These are phyloP conservation scores for Columbina picui DNA, from an alignment of 2,113 vertebrate genomes.

Conservation along the genomic window DNA sequence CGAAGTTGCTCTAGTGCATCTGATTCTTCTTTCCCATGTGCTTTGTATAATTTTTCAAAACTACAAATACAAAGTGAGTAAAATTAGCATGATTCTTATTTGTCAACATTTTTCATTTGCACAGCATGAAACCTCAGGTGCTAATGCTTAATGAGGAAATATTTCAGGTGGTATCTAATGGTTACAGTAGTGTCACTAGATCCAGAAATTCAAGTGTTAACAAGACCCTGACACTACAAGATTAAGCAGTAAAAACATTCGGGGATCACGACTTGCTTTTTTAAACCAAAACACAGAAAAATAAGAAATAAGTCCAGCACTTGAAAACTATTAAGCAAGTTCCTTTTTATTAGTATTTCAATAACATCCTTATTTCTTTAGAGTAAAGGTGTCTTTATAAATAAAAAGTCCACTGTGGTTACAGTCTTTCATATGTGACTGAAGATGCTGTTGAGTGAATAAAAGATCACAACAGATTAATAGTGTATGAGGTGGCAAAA, in stretches of 20 bases:
- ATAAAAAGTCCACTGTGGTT: not conserved
- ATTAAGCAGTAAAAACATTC: not conserved
- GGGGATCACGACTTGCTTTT: not conserved
- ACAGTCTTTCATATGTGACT: not conserved
- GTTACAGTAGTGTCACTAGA: not conserved
- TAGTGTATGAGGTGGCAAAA: not conserved
- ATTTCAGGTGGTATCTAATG: not conserved
- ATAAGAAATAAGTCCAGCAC: not conserved
- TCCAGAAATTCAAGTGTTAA: not conserved
- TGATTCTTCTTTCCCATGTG: not conserved
- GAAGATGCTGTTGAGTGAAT: not conserved
- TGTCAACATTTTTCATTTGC: not conserved
- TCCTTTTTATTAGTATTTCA: not conserved
- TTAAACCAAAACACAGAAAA: not conserved
- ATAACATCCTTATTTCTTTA: not conserved
- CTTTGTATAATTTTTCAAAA: not conserved
- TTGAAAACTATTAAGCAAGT: not conserved
- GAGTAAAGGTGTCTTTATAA: not conserved
- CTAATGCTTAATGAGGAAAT: not conserved
- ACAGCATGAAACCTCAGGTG: not conserved
- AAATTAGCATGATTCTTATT: not conserved
- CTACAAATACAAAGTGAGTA: accelerated
- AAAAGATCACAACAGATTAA: not conserved
- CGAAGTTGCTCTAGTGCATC: not conserved
- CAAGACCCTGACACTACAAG: not conserved